A percentile compares a stretch with the other conserved stretches of the same genome.
These are phyloP conservation scores for Fundulus diaphanus DNA, from an alignment of 2,797 vertebrate species.

Conservation along the genomic window DNA sequence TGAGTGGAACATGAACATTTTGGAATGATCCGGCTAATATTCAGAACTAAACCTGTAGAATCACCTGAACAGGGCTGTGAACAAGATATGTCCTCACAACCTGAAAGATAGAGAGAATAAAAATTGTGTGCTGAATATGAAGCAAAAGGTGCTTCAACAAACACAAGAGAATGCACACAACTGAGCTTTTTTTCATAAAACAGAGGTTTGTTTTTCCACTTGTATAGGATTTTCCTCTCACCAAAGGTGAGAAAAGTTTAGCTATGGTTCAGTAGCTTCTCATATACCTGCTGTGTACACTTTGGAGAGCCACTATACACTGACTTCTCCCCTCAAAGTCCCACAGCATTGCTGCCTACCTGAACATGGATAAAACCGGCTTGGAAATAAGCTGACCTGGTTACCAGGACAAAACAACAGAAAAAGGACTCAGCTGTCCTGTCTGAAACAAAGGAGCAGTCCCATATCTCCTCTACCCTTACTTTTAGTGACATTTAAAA, in stretches of 20 bases:
- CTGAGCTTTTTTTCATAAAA: neutral
- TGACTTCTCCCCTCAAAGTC: neutral
- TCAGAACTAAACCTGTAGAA: neutral
- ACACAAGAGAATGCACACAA: neutral
- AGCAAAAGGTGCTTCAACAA: neutral
- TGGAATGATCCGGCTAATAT: neutral
- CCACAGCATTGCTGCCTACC: neutral
- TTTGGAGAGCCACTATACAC: neutral
- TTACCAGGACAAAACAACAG: neutral
- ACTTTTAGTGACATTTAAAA: constrained; percentile 35
- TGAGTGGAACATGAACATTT: neutral
- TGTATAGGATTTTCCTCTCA: neutral
- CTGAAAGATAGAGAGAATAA: neutral
- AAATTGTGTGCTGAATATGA: neutral
- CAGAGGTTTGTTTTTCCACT: neutral
- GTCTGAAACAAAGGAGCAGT: neutral
- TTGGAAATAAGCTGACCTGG: constrained; percentile 25
- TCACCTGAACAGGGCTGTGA: neutral
- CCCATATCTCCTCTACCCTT: neutral
- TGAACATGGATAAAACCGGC: neutral
- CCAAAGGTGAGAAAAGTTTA: too few relatives aligned
- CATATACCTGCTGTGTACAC: neutral
- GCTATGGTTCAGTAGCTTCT: neutral
- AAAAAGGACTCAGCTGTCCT: constrained; percentile 7
- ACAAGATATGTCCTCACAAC: neutral